A percentile compares a stretch with the other conserved stretches of the same genome.
Evolutionary conservation across 2,888 invertebrate genomes (phyloP).

Genomic region (Latheticus oryzae): DNA sequence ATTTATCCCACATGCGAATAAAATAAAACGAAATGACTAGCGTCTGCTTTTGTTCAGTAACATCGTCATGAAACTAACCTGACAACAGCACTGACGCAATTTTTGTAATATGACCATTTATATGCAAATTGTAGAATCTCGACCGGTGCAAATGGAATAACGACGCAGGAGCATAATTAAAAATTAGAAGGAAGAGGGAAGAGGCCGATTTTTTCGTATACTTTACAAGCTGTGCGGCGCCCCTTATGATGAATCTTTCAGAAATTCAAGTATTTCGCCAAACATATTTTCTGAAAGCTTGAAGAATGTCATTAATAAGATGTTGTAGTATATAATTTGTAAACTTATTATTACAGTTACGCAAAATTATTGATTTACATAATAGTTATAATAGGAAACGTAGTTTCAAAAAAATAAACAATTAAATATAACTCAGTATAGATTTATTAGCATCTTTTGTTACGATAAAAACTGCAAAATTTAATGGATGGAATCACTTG

Average conservation of each 20-base stretch:
- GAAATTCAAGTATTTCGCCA: conserved; percentile 24
- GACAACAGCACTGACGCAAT: conserved; percentile 54
- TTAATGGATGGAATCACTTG: too few relatives aligned
- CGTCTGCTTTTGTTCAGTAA: conserved; percentile 24
- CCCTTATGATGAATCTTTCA: conserved; percentile 28
- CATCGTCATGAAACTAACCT: conserved; percentile 28
- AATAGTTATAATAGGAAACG: too few relatives aligned
- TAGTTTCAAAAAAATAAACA: too few relatives aligned
- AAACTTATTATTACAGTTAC: too few relatives aligned
- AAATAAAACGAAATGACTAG: conserved; percentile 27
- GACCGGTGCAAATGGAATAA: conserved; percentile 27
- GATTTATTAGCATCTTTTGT: too few relatives aligned
- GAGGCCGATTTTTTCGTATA: conserved; percentile 18
- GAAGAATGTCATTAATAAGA: too few relatives aligned
- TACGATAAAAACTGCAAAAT: too few relatives aligned
- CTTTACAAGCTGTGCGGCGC: conserved; percentile 7
- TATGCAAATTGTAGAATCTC: conserved; percentile 53
- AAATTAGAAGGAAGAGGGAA: conserved; percentile 34
- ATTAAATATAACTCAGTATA: too few relatives aligned
- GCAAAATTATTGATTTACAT: too few relatives aligned
- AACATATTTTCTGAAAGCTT: too few relatives aligned
- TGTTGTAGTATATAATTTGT: too few relatives aligned
- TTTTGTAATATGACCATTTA: conserved; percentile 60
- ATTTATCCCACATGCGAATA: conserved; percentile 32
- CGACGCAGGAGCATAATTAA: conserved; percentile 32